A percentile compares a stretch with the other conserved stretches of the same genome.
These are phyloP conservation scores for Hemibagrus guttatus DNA, from an alignment of 2,797 vertebrate species.

Conservation along the genomic window DNA sequence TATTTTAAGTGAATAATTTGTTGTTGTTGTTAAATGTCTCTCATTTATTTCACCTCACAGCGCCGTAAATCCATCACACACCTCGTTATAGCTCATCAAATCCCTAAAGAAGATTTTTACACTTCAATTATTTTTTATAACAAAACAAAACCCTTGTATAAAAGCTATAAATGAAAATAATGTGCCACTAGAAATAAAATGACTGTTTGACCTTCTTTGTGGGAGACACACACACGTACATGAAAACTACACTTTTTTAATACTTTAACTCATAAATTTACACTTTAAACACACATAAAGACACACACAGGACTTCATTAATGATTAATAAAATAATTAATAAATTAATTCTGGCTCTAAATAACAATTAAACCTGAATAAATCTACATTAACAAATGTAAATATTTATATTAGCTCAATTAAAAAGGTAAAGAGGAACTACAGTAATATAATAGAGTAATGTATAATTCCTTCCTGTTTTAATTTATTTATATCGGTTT, in stretches of 20 bases:
- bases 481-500: not conserved
- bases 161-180: not conserved
- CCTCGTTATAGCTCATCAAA: not conserved
- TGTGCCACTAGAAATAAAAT: not conserved
- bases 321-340: not conserved
- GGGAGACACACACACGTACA: not conserved
- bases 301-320: not conserved
- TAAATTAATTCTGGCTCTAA: not conserved
- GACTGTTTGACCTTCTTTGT: not conserved
- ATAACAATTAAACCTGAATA: not conserved
- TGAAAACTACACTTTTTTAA: not conserved
- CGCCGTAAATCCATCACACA: not conserved
- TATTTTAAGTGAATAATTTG: not conserved
- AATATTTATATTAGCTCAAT: not conserved
- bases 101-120: not conserved
- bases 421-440: not conserved
- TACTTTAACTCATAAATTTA: not conserved
- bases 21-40: not conserved
- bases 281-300: not conserved
- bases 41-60: not conserved
- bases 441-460: not conserved
- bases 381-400: not conserved
- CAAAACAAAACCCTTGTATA: not conserved
- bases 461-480: not conserved
- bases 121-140: not conserved